phyloP scores from a whole-genome alignment of 2,797 vertebrate species.

The Rhabdomys pumilio region DNA sequence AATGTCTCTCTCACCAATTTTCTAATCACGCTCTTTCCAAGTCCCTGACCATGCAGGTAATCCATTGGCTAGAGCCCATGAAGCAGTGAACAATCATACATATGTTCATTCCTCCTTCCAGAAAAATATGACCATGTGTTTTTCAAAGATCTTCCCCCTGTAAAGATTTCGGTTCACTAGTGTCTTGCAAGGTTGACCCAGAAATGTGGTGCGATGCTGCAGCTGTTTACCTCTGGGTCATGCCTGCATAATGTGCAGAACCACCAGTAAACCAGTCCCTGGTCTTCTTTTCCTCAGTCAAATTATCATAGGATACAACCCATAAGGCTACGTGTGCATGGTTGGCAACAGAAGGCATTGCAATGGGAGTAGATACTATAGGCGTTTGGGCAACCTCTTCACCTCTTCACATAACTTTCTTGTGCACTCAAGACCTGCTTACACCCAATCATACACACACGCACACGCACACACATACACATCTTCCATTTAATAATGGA shows the following conservation, averaged over 20 bases:
- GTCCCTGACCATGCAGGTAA: background rate
- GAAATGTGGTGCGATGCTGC: background rate
- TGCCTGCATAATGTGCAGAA: background rate
- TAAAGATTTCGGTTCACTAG: background rate
- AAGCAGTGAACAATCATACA: background rate
- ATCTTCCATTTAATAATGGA: background rate
- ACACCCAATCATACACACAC: no score
- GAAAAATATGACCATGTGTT: background rate
- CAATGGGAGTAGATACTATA: background rate
- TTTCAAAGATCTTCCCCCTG: background rate
- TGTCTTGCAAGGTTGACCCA: background rate
- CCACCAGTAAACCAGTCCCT: background rate
- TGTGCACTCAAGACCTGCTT: background rate
- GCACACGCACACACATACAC: no score
- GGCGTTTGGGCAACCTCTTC: background rate
- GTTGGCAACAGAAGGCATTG: background rate
- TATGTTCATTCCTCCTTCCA: background rate
- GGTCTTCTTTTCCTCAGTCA: background rate
- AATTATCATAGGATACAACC: background rate
- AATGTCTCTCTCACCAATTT: background rate
- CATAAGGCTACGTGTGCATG: background rate
- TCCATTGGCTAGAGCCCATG: background rate
- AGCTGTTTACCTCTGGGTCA: background rate
- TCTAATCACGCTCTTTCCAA: background rate
- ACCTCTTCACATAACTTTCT: background rate